Percentiles rank a stretch among this genome's conserved stretches.
Conservation (phyloP, 2,888 invertebrate genomes). For the Siphlonurus alternatus region DNA sequence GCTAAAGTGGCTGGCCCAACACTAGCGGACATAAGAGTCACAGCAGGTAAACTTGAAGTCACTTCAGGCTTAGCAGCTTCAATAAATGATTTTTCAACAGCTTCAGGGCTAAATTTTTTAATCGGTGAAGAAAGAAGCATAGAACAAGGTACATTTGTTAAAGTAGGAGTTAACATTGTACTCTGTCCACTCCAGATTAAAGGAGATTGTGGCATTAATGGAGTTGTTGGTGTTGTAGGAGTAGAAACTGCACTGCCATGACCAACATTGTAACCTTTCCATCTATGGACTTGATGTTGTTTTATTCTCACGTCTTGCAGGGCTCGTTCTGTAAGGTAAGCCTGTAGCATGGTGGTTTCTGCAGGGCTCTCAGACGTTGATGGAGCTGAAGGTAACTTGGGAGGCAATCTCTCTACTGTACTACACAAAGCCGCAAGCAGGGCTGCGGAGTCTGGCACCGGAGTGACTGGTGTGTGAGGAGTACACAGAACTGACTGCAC, state of each 20-base stretch:
- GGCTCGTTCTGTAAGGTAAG: constrained; percentile 54
- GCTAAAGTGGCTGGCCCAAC: constrained; percentile 33
- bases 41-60: background rate
- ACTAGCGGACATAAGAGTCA: constrained; percentile 25
- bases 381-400: constrained; percentile 5
- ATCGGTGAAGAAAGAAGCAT: background rate
- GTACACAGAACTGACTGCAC: background rate
- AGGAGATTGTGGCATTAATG: background rate
- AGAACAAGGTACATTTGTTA: background rate
- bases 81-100: background rate
- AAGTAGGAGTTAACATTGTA: background rate
- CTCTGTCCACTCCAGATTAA: background rate
- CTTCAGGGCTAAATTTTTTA: background rate
- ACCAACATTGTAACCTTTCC: background rate
- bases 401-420: constrained; percentile 40
- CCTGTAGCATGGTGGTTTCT: constrained; percentile 49
- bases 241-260: background rate
- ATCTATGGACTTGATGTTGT: constrained; percentile 34
- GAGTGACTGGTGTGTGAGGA: constrained; percentile 23
- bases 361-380: constrained; percentile 9
- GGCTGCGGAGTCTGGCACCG: constrained; percentile 39
- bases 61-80: background rate
- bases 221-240: background rate
- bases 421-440: constrained; percentile 43
- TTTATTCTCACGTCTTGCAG: constrained; percentile 52